Evolutionary conservation across 2,113 vertebrate species (phyloP), one percentile per base, ranked within the genome.

Genomic region (Pluvianellus socialis): DNA sequence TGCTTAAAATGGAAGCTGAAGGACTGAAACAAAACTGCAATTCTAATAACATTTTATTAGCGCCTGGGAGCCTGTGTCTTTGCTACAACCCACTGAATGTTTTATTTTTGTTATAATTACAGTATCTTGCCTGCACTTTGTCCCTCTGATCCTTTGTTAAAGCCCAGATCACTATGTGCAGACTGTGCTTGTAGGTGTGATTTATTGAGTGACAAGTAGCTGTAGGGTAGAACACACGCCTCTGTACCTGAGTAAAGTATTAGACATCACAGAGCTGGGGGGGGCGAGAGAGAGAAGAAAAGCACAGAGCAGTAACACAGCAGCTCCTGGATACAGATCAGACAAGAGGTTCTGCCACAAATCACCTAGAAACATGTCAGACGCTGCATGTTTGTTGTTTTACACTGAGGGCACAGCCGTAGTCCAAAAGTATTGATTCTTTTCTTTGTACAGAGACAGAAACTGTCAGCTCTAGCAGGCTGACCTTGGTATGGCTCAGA

Each of bases 391-490:
- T 98, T 99, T 99, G 99, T 99, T 99, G 99, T 99, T 98, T 98
- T 99, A 99, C 99, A 99, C 99, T 97, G 98, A 99, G 99, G 99
- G 99, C 99, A 99, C 98, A 98, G 98, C 99, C 99, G 99, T 99
- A 99, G 99, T 99, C 99, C 99, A 98, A 99, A 99, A 99, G 99
- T 99, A 99, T 99, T 99, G 99, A 99, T 99, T 99, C 99, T 98
- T 98, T 98, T 98, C 99, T 98, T 99, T 99, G 99, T 99, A 98
- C 98, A 97, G 98, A 99, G 99, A 98, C 99, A 99, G 99, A 99
- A 99, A 99, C 99, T 99, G 99, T 99, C 99, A 99, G 98, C 98
- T 98, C 96, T 98, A 98, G 98, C 99, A 98, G 98, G 98, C 99
- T 99, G 99, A 99, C 99, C 99, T 99, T 98, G 98, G 98, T 98